phyloP scores from a whole-genome alignment of 2,888 invertebrate genomes.

The Tetragnatha montana region DNA sequence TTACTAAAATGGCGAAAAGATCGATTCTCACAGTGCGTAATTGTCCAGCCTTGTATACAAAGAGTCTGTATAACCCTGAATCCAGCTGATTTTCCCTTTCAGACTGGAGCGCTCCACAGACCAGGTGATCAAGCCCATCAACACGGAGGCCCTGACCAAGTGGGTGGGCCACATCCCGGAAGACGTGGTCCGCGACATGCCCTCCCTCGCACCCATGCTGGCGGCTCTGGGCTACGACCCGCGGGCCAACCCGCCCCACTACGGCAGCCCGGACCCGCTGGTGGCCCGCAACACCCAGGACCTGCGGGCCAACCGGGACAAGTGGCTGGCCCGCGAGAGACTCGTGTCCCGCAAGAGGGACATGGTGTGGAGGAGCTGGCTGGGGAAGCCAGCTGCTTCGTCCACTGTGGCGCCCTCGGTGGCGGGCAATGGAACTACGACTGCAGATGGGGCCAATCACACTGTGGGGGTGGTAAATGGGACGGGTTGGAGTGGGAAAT shows the following conservation, averaged over 20 bases:
- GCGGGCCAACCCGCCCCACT: conserved; percentile 94
- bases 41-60: no score
- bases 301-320: conserved; percentile 75
- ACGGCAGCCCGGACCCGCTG: conserved; percentile 88
- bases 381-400: background rate
- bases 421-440: background rate
- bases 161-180: conserved; percentile 79
- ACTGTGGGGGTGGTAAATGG: no score
- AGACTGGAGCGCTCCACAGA: conserved; percentile 98
- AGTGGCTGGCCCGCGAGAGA: conserved; percentile 74
- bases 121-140: conserved; percentile 98
- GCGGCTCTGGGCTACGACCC: conserved; percentile 94
- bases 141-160: conserved; percentile 89
- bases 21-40: no score
- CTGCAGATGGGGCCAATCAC: no score
- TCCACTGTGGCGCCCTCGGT: background rate
- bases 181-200: conserved; percentile 94
- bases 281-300: conserved; percentile 80
- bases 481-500: no score
- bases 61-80: background rate
- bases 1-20: no score
- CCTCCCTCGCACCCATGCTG: conserved; percentile 96
- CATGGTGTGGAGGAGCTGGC: conserved; percentile 60
- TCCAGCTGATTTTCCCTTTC: conserved; percentile 74
- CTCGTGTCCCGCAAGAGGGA: conserved; percentile 72